Evolutionary conservation across 2,113 vertebrate genomes (phyloP).

Genomic region (Indicator indicator): DNA sequence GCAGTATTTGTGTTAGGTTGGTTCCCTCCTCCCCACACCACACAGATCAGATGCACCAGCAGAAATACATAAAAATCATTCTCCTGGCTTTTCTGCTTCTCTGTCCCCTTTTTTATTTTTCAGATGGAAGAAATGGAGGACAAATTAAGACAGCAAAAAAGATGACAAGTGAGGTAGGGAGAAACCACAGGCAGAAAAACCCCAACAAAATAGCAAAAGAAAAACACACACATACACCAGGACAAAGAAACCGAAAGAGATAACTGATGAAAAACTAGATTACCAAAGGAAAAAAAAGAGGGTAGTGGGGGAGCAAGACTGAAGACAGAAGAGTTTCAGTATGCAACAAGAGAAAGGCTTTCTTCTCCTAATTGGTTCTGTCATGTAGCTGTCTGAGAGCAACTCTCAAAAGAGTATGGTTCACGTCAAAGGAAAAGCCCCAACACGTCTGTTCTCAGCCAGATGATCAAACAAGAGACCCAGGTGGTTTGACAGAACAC

Average conservation of each 20-base stretch:
- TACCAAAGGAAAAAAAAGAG: not conserved
- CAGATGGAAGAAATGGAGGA: not conserved
- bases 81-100: not conserved
- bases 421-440: not conserved
- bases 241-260: not conserved
- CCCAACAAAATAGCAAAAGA: not conserved
- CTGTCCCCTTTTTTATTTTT: not conserved
- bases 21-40: not conserved
- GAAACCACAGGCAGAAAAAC: not conserved
- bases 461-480: not conserved
- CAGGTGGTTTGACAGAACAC: not conserved
- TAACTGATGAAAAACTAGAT: not conserved
- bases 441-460: not conserved
- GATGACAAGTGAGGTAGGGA: not conserved
- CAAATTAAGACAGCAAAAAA: not conserved
- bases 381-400: not conserved
- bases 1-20: not conserved
- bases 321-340: not conserved
- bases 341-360: not conserved
- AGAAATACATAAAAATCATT: not conserved
- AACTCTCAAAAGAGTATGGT: rapidly evolving
- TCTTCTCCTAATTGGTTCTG: slow-evolving; percentile 43
- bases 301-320: not conserved
- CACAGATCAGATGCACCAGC: not conserved
- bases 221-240: not conserved